Evolutionary conservation across 1,140 invertebrate genomes (phyloP).

Genomic region (Hylaeus volcanicus): DNA sequence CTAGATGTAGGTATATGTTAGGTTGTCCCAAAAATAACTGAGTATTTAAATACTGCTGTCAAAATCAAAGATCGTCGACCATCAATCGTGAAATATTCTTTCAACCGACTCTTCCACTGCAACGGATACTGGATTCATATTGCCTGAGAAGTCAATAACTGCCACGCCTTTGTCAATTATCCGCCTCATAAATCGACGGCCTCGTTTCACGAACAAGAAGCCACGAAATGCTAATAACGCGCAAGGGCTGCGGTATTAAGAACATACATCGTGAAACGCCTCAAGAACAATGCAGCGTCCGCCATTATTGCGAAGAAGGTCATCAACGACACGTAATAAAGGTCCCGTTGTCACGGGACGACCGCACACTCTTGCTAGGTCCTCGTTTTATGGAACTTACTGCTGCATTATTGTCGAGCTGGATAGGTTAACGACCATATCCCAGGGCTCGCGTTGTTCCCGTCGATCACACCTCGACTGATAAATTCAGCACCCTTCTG

Average conservation of each 20-base stretch:
- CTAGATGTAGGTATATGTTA: too few species aligned
- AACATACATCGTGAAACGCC: not conserved
- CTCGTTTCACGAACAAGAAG: not conserved
- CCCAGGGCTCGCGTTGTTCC: not conserved
- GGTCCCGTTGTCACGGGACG: conserved; percentile 25
- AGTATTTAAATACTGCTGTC: too few species aligned
- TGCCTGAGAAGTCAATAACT: not conserved
- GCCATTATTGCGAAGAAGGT: conserved; percentile 26
- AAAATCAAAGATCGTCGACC: too few species aligned
- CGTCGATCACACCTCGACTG: conserved; percentile 32
- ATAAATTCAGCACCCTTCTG: conserved; percentile 28
- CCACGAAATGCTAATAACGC: not conserved
- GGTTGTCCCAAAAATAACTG: too few species aligned
- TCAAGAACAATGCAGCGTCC: not conserved
- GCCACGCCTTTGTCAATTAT: not conserved
- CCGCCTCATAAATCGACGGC: not conserved
- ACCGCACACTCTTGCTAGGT: not conserved
- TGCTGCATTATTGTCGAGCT: conserved; percentile 10
- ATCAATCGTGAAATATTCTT: too few species aligned
- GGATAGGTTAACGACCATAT: conserved; percentile 49
- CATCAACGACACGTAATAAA: conserved; percentile 56
- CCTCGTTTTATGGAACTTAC: conserved; percentile 26
- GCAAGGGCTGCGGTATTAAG: not conserved
- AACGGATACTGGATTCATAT: too few species aligned
- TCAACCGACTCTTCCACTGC: too few species aligned